These are phyloP conservation scores for Neria commutata DNA, from an alignment of 2,888 invertebrate genomes.

Conservation along the genomic window DNA sequence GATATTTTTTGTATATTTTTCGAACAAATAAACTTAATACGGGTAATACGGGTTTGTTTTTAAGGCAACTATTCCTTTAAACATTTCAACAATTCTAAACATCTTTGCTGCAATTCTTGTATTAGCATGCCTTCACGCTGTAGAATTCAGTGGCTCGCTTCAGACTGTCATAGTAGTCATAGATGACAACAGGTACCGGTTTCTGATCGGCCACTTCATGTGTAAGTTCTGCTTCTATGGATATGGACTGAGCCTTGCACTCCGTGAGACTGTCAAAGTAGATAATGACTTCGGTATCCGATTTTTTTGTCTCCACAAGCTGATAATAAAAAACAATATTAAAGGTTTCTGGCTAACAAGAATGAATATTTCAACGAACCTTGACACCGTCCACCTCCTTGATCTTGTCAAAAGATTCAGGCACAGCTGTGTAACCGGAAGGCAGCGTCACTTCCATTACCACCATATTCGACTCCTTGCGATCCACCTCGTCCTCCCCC, in stretches of 20 bases:
- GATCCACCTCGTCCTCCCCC: no score
- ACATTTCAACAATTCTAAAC: no score
- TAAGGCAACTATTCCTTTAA: no score
- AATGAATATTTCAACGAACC: not conserved
- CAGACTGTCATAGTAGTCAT: slow-evolving; percentile 85
- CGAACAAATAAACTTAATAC: no score
- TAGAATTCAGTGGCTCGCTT: slow-evolving; percentile 32
- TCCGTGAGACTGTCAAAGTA: slow-evolving; percentile 71
- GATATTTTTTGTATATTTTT: no score
- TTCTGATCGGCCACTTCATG: slow-evolving; percentile 83
- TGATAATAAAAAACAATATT: slow-evolving; percentile 48
- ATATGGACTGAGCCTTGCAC: slow-evolving; percentile 73
- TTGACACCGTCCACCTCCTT: slow-evolving; percentile 54
- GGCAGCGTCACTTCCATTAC: slow-evolving; percentile 86
- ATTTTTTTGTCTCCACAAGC: slow-evolving; percentile 70
- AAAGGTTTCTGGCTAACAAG: slow-evolving; percentile 27
- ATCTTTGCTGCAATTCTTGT: no score
- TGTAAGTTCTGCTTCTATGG: slow-evolving; percentile 79
- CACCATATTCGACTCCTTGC: slow-evolving; percentile 76
- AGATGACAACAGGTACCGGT: slow-evolving; percentile 80
- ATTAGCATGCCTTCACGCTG: no score
- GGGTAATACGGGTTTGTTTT: no score
- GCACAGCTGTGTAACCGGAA: slow-evolving; percentile 83
- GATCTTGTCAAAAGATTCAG: slow-evolving; percentile 71
- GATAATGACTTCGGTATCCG: slow-evolving; percentile 67